phyloP scores from a whole-genome alignment of 2,113 vertebrate genomes.

The Thomomys bottae region DNA sequence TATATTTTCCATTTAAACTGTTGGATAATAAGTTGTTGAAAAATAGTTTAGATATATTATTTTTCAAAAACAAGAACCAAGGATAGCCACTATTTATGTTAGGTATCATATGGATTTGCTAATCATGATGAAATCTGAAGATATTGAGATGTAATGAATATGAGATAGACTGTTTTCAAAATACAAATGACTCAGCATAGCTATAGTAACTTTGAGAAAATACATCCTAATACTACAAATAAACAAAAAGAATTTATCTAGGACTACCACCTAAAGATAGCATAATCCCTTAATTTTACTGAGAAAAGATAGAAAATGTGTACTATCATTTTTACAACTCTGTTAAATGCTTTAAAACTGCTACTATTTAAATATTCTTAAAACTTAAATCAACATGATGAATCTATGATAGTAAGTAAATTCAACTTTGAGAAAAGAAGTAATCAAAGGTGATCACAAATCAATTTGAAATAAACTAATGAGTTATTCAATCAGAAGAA shows the following conservation, averaged over 20 bases:
- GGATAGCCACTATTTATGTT: background rate
- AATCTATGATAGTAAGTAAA: background rate
- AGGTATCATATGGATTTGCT: background rate
- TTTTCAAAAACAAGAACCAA: background rate
- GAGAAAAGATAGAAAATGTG: background rate
- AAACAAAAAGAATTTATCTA: background rate
- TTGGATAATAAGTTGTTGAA: background rate
- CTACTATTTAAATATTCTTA: background rate
- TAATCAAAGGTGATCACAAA: background rate
- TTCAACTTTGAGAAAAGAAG: background rate
- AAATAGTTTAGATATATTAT: background rate
- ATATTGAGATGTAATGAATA: background rate
- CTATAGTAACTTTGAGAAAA: conserved; percentile 10
- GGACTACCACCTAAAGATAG: background rate
- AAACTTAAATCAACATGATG: background rate
- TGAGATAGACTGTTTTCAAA: background rate
- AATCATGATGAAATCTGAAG: background rate
- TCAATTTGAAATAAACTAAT: conserved; percentile 6
- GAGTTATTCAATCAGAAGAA: background rate
- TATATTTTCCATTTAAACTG: background rate
- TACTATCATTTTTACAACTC: background rate
- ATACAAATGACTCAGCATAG: background rate
- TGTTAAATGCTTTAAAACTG: background rate
- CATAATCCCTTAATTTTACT: background rate
- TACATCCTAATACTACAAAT: background rate